Percentiles rank a stretch among this genome's conserved stretches.
Evolutionary conservation across 2,888 invertebrate genomes (phyloP).

Genomic region (Ectemnius cavifrons): DNA sequence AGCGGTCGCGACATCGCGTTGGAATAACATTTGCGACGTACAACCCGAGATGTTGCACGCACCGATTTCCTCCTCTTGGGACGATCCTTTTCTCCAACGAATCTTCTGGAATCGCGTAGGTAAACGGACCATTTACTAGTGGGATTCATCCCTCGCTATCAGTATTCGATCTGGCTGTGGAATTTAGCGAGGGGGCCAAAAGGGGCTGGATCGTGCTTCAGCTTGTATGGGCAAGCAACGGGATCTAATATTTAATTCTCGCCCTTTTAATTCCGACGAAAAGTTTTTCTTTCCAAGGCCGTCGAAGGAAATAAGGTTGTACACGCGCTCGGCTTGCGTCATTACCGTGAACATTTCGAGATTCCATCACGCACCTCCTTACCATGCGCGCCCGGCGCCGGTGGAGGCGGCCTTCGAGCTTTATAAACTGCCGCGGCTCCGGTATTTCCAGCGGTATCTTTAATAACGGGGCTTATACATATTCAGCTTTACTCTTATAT

Average conservation of each 20-base stretch:
- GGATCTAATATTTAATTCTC: too few relatives aligned
- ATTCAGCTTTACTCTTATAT: not conserved
- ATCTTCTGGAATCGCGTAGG: not conserved
- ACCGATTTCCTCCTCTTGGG: not conserved
- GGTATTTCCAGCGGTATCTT: slow-evolving; percentile 40
- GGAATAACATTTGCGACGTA: not conserved
- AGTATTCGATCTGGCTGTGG: too few relatives aligned
- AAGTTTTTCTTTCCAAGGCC: slow-evolving; percentile 1
- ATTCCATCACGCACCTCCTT: slow-evolving; percentile 31
- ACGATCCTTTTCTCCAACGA: not conserved
- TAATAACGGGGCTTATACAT: slow-evolving; percentile 33
- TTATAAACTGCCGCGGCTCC: slow-evolving; percentile 29
- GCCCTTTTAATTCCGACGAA: not conserved
- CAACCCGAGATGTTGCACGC: not conserved
- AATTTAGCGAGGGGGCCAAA: too few relatives aligned
- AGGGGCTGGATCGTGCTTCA: too few relatives aligned
- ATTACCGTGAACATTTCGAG: slow-evolving; percentile 16
- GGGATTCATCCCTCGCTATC: too few relatives aligned
- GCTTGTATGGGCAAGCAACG: too few relatives aligned
- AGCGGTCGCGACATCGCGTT: not conserved
- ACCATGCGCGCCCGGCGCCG: too few relatives aligned
- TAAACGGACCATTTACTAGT: not conserved
- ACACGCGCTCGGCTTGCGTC: slow-evolving; percentile 25
- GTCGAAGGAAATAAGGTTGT: not conserved
- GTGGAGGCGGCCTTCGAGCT: not conserved